phyloP scores from a whole-genome alignment of 1,140 invertebrate species.

The Drosophila albomicans region DNA sequence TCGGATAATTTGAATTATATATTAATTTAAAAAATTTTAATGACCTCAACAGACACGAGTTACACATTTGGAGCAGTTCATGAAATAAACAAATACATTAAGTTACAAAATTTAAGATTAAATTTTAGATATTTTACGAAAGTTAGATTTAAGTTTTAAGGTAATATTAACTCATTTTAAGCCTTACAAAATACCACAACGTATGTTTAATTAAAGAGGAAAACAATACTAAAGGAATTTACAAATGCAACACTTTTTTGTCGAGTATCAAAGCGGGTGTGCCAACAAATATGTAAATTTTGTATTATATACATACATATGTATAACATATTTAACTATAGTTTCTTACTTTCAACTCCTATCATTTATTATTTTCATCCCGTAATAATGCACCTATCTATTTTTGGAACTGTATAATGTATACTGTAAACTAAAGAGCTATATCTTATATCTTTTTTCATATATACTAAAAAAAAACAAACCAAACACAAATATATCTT shows the following conservation, averaged over 20 bases:
- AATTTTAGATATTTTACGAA: background rate
- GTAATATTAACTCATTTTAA: constrained; percentile 9
- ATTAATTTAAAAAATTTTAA: constrained; percentile 68
- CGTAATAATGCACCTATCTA: constrained; percentile 56
- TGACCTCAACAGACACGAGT: constrained; percentile 58
- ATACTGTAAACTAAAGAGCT: constrained; percentile 80
- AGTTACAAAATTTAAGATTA: constrained; percentile 16
- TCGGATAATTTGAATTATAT: constrained; percentile 73
- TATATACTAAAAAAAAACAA: constrained; percentile 69
- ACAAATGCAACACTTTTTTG: constrained; percentile 23
- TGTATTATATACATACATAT: constrained; percentile 44
- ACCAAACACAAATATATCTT: constrained; percentile 71
- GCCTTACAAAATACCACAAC: constrained; percentile 67
- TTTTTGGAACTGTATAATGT: constrained; percentile 75
- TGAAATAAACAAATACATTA: constrained; percentile 10
- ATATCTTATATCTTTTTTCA: constrained; percentile 83
- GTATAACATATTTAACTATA: constrained; percentile 10
- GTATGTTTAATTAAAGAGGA: constrained; percentile 10
- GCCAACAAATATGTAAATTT: constrained; percentile 83
- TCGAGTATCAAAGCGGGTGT: constrained; percentile 80
- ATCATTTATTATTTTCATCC: constrained; percentile 19
- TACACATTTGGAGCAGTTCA: too few species aligned
- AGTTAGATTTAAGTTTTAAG: constrained; percentile 43
- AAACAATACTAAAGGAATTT: constrained; percentile 1
- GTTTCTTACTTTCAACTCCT: constrained; percentile 27